Conservation (phyloP, 2,888 invertebrate species). For the Trichogramma dendrolimi region DNA sequence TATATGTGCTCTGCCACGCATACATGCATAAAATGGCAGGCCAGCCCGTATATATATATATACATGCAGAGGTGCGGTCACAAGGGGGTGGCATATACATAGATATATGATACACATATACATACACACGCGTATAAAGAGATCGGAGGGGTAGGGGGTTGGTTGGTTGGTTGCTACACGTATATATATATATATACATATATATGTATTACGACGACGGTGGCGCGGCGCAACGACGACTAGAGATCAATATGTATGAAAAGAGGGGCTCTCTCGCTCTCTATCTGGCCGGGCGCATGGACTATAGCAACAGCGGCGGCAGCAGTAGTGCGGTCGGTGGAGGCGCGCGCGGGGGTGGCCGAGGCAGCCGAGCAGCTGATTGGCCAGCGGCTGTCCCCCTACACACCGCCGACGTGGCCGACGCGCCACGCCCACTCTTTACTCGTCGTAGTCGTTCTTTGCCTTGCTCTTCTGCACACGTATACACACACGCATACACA, state of each 20-base stretch:
- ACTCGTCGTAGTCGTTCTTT: conserved; percentile 52
- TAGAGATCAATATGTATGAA: conserved; percentile 53
- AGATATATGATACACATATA: too few species aligned
- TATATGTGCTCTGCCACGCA: too few species aligned
- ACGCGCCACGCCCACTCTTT: conserved; percentile 51
- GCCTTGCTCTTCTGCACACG: conserved; percentile 41
- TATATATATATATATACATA: too few species aligned
- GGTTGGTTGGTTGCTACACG: too few species aligned
- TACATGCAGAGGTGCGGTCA: too few species aligned
- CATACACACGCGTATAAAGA: too few species aligned
- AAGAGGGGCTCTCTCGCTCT: conserved; percentile 30
- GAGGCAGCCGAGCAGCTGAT: conserved; percentile 47
- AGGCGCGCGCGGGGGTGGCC: conserved; percentile 50
- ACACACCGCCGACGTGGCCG: neutral
- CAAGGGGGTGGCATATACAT: too few species aligned
- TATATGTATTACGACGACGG: conserved; percentile 16
- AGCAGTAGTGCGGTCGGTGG: conserved; percentile 28
- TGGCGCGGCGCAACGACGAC: conserved; percentile 47
- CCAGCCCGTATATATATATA: too few species aligned
- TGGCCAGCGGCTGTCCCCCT: conserved; percentile 49
- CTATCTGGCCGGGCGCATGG: neutral
- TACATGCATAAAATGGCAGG: too few species aligned
- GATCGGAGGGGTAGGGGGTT: too few species aligned
- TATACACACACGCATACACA: conserved; percentile 17
- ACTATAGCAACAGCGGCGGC: too few species aligned